Base-by-base conservation (phyloP, 2,113 vertebrate species). In the Poeciliopsis retropinna region DNA sequence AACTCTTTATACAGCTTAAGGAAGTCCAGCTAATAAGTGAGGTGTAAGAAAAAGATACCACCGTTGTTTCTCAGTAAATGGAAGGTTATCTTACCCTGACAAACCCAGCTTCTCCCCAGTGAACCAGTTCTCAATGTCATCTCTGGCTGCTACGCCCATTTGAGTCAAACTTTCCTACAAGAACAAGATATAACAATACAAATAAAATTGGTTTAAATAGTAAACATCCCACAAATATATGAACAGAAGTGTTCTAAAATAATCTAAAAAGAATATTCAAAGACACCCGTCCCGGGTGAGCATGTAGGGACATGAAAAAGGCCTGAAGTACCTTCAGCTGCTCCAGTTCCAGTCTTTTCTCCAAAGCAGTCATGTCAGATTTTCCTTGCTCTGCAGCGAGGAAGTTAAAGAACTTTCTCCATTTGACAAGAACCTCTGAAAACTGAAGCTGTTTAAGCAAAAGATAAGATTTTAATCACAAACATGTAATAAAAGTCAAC, bases 351-450 rank as follows among this genome's bases (percentile, higher is more conserved):
- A 99, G 94, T 79, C 94, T 96, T 19, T 90, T 94, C 51, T 98
- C 96, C 85, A 96, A 60, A 1, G 91, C 95, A 1, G 92, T 88
- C 73, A 89, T 80, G 1, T 95, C 93, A 0, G 93, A 95, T 81
- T 96, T 95, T 11, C 96, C 97, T 85, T 98, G 96, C 34, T 96
- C 95, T 0, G 89, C 92, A 0, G 96, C 95, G 44, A 99, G 91
- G 70, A 96, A 94, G 73, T 94, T 91, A 72, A 99, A 99, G 86
- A 99, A 96, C 0, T 78, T 77, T 32, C 88, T 90, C 98, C 98
- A 99, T 88, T 96, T 98, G 47, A 96, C 93, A 89, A 99, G 92
- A 77, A 98, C 95, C 27, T 98, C 97, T 0, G 98, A 99, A 90
- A 99, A 96, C 93, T 93, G 95, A 76, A 98, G 93, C 98, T 99